Evolutionary conservation across 2,113 vertebrate genomes (phyloP).

Genomic region (Macroglossus sobrinus): DNA sequence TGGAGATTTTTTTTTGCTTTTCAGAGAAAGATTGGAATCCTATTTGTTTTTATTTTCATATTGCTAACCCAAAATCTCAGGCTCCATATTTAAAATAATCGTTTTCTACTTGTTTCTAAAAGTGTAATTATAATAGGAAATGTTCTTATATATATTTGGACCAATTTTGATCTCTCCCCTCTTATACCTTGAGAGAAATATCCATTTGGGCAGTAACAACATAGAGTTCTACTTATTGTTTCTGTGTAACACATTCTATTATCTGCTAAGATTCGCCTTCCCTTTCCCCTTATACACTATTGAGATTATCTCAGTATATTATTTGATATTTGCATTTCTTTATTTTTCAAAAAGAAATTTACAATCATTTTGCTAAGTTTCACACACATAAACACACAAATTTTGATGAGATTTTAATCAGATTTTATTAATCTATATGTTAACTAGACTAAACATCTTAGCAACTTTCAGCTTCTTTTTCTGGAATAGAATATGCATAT

Average conservation of each 20-base stretch:
- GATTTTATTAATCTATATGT: background rate
- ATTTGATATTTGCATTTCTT: background rate
- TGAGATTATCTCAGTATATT: background rate
- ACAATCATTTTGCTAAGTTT: background rate
- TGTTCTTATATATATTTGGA: background rate
- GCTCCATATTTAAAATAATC: background rate
- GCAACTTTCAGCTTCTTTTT: background rate
- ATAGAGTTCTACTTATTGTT: background rate
- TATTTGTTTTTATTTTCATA: background rate
- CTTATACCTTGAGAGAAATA: background rate
- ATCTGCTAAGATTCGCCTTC: background rate
- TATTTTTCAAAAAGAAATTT: constrained; percentile 42
- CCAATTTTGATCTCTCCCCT: background rate
- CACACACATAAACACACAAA: background rate
- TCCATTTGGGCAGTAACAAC: background rate
- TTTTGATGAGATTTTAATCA: constrained; percentile 17
- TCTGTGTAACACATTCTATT: background rate
- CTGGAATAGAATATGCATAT: background rate
- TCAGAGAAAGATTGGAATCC: background rate
- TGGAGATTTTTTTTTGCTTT: constrained; percentile 11
- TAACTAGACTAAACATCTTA: background rate
- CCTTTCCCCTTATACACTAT: background rate
- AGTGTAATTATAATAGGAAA: background rate
- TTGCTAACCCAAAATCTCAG: background rate
- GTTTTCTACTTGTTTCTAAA: background rate